Evolutionary conservation across 2,888 invertebrate genomes (phyloP).

Genomic region (Baccha elongata): DNA sequence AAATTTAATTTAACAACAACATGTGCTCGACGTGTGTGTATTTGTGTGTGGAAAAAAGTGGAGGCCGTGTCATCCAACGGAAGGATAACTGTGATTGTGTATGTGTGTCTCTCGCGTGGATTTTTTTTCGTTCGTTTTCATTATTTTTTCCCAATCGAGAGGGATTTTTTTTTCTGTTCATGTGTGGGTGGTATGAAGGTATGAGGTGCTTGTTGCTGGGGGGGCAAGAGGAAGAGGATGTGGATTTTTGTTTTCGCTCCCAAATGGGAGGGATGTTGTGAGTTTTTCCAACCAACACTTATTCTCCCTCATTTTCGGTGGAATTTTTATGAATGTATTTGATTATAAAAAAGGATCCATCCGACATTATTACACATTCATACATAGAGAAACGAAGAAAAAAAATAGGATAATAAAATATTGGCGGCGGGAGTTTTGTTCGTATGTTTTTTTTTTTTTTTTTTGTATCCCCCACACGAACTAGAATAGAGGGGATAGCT

Average conservation of each 20-base stretch:
- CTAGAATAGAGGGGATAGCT: constrained; percentile 14
- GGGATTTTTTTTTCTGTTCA: constrained; percentile 48
- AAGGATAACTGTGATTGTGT: constrained; percentile 21
- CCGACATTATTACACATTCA: constrained; percentile 73
- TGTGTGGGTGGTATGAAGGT: constrained; percentile 22
- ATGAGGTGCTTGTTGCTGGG: constrained; percentile 14
- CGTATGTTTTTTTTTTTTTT: constrained; percentile 29
- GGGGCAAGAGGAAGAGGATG: constrained; percentile 41
- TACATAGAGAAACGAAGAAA: constrained; percentile 67
- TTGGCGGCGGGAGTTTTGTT: constrained; percentile 49
- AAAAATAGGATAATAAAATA: constrained; percentile 70
- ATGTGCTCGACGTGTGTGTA: constrained; percentile 59
- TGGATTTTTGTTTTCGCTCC: constrained; percentile 43
- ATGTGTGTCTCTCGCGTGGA: constrained; percentile 64
- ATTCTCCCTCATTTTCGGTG: constrained; percentile 69
- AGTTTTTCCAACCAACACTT: constrained; percentile 42
- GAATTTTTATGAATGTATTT: constrained; percentile 73
- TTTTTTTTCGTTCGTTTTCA: constrained; percentile 59
- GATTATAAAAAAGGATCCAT: constrained; percentile 71
- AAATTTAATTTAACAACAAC: constrained; percentile 50
- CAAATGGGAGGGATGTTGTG: constrained; percentile 45
- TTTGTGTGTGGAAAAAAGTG: constrained; percentile 41
- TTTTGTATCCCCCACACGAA: constrained; percentile 20
- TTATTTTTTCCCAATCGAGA: constrained; percentile 54
- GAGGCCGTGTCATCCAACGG: constrained; percentile 47